phyloP scores from a whole-genome alignment of 2,113 vertebrate species.

The Platycercus adscitus region DNA sequence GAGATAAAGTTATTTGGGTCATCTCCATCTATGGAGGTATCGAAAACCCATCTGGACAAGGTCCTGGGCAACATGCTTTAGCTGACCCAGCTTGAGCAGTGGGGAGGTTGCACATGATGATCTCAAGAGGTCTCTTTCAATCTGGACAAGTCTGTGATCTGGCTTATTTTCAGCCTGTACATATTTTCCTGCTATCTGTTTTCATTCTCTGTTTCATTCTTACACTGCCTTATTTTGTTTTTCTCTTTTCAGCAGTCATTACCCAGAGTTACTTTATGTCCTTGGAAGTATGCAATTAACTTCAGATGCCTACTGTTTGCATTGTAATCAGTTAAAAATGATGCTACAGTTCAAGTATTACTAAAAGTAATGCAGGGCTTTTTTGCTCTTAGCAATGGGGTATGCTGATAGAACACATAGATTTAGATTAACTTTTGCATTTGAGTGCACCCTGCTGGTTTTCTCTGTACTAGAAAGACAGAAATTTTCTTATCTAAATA shows the following conservation, averaged over 20 bases:
- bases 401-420: not conserved
- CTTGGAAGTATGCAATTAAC: not conserved
- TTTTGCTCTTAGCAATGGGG: not conserved
- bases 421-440: conserved; percentile 43
- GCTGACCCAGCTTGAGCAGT: not conserved
- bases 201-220: not conserved
- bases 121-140: not conserved
- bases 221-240: not conserved
- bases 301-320: not conserved
- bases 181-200: not conserved
- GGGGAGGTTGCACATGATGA: not conserved
- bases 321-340: not conserved
- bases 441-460: conserved; percentile 68
- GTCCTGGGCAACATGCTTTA: not conserved
- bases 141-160: not conserved
- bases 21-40: not conserved
- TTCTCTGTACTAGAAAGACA: not conserved
- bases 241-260: not conserved
- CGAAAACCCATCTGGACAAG: not conserved
- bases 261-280: not conserved
- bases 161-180: not conserved
- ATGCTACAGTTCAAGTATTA: not conserved
- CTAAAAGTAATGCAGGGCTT: not conserved
- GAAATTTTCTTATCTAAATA: not conserved
- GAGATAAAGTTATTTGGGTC: not conserved